Percentiles rank a stretch among this genome's conserved stretches.
Evolutionary conservation across 2,113 vertebrate species (phyloP).

Genomic region (Chitala chitala): DNA sequence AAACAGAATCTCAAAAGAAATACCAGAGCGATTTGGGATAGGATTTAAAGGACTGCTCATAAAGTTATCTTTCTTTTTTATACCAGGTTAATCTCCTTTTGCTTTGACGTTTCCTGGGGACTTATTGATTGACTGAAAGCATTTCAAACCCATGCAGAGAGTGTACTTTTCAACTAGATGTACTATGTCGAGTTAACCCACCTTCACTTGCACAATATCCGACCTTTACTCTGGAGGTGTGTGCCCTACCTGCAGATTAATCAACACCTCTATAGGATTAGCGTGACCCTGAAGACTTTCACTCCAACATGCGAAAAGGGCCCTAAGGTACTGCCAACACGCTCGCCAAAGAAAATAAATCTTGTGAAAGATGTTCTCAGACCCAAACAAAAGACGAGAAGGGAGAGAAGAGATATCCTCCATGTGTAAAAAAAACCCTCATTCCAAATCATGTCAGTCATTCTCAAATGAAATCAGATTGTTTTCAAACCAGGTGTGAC

Average conservation of each 20-base stretch:
- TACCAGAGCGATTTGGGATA: not conserved
- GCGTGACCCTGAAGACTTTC: conserved; percentile 51
- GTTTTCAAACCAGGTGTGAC: conserved; percentile 28
- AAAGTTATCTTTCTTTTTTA: not conserved
- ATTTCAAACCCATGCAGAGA: not conserved
- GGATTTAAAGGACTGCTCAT: not conserved
- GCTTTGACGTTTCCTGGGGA: not conserved
- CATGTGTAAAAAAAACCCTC: conserved; percentile 4
- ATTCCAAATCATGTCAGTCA: conserved; percentile 22
- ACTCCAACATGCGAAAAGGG: conserved; percentile 23
- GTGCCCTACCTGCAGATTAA: conserved; percentile 59
- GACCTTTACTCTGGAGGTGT: conserved; percentile 53
- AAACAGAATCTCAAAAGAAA: not conserved
- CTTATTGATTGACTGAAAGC: conserved; percentile 7
- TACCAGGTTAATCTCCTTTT: not conserved
- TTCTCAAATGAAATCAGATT: conserved; percentile 23
- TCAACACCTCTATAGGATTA: conserved; percentile 62
- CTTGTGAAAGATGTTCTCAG: conserved; percentile 8
- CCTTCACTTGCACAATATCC: conserved; percentile 41
- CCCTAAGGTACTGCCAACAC: not conserved
- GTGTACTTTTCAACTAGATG: conserved; percentile 1
- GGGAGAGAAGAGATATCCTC: conserved; percentile 5
- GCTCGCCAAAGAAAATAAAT: not conserved
- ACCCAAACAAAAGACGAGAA: conserved; percentile 15
- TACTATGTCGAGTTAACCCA: conserved; percentile 2